A percentile compares a stretch with the other conserved stretches of the same genome.
phyloP scores from a whole-genome alignment of 2,888 invertebrate species.

The Vanessa cardui region DNA sequence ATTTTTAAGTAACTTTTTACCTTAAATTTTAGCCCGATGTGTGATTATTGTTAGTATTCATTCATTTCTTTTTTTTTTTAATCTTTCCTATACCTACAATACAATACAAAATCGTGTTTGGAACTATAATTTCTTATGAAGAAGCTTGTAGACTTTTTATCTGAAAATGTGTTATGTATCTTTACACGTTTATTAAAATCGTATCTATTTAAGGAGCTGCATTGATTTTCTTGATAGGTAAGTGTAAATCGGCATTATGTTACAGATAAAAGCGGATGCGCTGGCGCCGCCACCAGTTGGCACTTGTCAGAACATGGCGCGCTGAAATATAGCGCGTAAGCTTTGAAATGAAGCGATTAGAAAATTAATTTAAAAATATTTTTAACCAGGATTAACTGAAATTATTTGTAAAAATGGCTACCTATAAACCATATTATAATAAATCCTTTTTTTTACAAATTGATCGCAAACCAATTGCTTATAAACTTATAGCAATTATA shows the following conservation, averaged over 20 bases:
- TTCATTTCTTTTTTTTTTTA: no score
- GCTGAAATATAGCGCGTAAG: slow-evolving; percentile 37
- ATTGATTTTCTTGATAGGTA: slow-evolving; percentile 29
- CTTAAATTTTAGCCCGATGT: neutral
- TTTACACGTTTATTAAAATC: slow-evolving; percentile 14
- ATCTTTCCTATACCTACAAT: no score
- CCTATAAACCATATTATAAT: no score
- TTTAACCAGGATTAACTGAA: no score
- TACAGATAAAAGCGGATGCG: slow-evolving; percentile 42
- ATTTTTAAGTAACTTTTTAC: neutral
- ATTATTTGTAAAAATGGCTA: no score
- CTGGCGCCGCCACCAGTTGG: slow-evolving; percentile 61
- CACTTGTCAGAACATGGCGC: slow-evolving; percentile 49
- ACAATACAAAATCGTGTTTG: no score
- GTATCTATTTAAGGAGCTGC: slow-evolving; percentile 31
- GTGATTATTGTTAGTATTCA: no score
- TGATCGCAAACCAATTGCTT: no score
- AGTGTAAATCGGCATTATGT: slow-evolving; percentile 41
- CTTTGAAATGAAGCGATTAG: slow-evolving; percentile 24
- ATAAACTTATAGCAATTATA: neutral
- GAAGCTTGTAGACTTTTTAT: no score
- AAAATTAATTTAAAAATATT: neutral
- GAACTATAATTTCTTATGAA: no score
- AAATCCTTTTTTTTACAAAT: no score
- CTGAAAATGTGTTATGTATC: no score